These are phyloP conservation scores for Plestiodon gilberti DNA, from an alignment of 2,113 vertebrate genomes.

Conservation along the genomic window DNA sequence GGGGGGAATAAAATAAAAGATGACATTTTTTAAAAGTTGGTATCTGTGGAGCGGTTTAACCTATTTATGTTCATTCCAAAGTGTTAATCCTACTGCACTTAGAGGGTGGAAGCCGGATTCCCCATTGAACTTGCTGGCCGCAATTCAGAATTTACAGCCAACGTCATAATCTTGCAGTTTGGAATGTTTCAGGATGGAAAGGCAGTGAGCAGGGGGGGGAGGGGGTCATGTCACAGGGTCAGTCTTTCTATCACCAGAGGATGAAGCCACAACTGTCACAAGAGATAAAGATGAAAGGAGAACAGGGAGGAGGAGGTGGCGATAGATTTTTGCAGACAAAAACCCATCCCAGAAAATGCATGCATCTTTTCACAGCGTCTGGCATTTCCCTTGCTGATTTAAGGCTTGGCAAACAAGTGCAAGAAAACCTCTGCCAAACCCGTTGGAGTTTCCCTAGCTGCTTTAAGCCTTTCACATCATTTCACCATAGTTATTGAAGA, in stretches of 20 bases:
- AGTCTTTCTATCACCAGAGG: constrained; percentile 47
- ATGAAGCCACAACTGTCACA: constrained; percentile 36
- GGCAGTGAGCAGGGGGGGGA: not conserved
- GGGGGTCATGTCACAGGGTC: constrained; percentile 43
- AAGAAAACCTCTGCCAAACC: constrained; percentile 44
- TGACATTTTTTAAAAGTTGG: constrained; percentile 5
- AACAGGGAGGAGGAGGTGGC: constrained; percentile 31
- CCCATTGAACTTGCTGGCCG: constrained; percentile 53
- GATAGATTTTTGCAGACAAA: not conserved
- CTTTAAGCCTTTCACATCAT: not conserved
- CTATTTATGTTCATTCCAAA: constrained; percentile 3
- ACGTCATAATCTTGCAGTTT: constrained; percentile 39
- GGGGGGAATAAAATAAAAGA: constrained; percentile 51
- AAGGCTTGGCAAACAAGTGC: constrained; percentile 33
- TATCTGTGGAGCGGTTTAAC: constrained; percentile 59
- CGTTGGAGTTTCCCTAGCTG: constrained; percentile 1
- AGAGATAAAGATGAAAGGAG: constrained; percentile 42
- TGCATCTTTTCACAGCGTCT: not conserved
- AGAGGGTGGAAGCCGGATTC: constrained; percentile 63
- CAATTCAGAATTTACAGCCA: constrained; percentile 49
- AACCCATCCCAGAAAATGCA: not conserved
- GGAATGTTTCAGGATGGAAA: not conserved
- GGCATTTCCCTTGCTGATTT: constrained; percentile 45
- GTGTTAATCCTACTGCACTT: constrained; percentile 64
- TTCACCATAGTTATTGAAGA: fast-evolving